Base-by-base conservation (phyloP, 2,888 invertebrate species). In the Phrixothrix hirtus region DNA sequence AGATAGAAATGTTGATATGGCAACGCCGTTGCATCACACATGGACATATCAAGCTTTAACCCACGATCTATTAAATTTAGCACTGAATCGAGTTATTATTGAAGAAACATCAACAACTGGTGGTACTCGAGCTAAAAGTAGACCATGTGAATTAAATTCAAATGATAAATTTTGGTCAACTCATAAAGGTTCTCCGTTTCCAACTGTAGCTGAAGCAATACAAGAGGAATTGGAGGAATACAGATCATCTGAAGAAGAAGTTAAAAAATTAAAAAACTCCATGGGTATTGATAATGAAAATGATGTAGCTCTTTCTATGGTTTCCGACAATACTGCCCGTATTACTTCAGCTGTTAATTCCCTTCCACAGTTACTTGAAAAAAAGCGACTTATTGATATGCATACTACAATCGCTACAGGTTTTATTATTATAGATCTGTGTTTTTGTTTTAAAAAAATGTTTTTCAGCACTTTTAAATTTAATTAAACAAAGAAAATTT, bases 41-140 rank as follows among this genome's bases (percentile, higher is more conserved):
- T 99, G 99, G 99, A 99, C 98, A 0, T 99, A 99, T 75, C 99
- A 99, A 77, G 98, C 99, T 1, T 77, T 99, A 44, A 89, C 94
- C 14, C 98, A 99, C 75, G 99, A 99, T 80, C 90, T 98, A 2
- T 76, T 99, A 47, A 93, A 96, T 69, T 80, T 97, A 61, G 87
- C 93, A 5, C 78, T 97, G 47, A 99, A 99, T 77, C 82, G 93
- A 35, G 71, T 77, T 5, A 61, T 73, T 16, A 66, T 77, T 16
- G 75, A 76, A 58, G 77, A 77, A 59, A 67, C 62, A 14, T 59
- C 63, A 5, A 51, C 71, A 12, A 62, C 65, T 31, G 74, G 73
- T 59, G 73, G 87, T 0, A 84, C 85, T 2, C 83, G 86, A 45
- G 78, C 85, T 4, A 95, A 95, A 73, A 88, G 88, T 13, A 86